phyloP scores from a whole-genome alignment of 2,888 invertebrate genomes.

The Drosophila silvestris region DNA sequence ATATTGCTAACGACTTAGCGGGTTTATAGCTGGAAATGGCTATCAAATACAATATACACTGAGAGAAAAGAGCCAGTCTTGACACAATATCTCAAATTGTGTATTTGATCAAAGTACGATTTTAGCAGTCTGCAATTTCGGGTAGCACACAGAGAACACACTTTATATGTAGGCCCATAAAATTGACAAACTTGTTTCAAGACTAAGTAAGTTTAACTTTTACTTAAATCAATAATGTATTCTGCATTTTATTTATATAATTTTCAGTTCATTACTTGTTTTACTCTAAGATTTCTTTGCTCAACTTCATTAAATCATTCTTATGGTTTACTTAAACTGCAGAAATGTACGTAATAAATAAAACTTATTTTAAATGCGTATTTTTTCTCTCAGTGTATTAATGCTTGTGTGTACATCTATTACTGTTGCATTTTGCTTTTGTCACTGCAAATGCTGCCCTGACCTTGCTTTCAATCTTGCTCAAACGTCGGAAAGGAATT shows the following conservation, averaged over 20 bases:
- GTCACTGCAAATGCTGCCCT: slow-evolving; percentile 64
- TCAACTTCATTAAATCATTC: neutral
- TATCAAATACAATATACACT: neutral
- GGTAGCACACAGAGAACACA: neutral
- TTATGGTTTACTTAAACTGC: neutral
- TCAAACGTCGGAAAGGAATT: slow-evolving; percentile 50
- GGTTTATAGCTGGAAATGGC: slow-evolving; percentile 36
- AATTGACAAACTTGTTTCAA: neutral
- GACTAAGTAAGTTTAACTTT: neutral
- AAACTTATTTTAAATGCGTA: accelerated
- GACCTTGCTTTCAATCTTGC: slow-evolving; percentile 74
- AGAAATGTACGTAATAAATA: neutral
- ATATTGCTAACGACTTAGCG: slow-evolving; percentile 38
- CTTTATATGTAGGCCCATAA: neutral
- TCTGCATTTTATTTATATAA: accelerated
- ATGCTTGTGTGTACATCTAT: slow-evolving; percentile 1
- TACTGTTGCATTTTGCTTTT: slow-evolving; percentile 54
- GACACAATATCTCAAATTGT: neutral
- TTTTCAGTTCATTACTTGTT: neutral
- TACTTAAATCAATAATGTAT: neutral
- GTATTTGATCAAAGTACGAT: neutral
- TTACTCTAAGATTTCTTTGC: neutral
- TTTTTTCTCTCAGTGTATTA: slow-evolving; percentile 5
- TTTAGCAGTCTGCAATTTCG: neutral
- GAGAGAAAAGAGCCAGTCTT: neutral